Evolutionary conservation across 2,888 invertebrate genomes (phyloP).

Genomic region (Sminthurides aquaticus): DNA sequence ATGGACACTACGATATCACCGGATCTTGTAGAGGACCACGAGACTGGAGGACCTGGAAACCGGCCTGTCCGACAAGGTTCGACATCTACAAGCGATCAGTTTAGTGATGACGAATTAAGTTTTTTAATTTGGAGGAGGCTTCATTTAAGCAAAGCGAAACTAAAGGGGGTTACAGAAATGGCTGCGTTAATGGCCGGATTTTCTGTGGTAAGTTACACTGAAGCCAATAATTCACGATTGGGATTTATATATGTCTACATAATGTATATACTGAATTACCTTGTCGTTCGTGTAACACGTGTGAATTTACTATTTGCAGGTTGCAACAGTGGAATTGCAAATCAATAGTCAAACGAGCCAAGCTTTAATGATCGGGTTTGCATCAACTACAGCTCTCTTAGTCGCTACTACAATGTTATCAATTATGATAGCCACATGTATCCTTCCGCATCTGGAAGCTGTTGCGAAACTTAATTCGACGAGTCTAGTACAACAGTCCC

Average conservation of each 20-base stretch:
- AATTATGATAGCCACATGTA: conserved; percentile 41
- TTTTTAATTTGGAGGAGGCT: conserved; percentile 30
- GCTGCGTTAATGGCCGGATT: conserved; percentile 41
- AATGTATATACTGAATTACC: too few relatives aligned
- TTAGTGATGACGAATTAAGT: not conserved
- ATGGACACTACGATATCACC: too few relatives aligned
- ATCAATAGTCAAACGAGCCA: conserved; percentile 21
- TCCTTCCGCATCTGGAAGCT: conserved; percentile 39
- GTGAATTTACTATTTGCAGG: conserved; percentile 23
- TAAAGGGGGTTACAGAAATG: conserved; percentile 40
- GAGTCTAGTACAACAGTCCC: conserved; percentile 13
- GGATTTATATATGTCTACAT: too few relatives aligned
- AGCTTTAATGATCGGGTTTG: conserved; percentile 31
- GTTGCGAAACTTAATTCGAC: conserved; percentile 31
- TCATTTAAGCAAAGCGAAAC: conserved; percentile 40
- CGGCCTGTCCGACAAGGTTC: not conserved
- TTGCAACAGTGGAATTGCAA: conserved; percentile 41
- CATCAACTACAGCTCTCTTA: conserved; percentile 34
- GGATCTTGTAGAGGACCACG: too few relatives aligned
- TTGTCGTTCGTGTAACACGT: not conserved
- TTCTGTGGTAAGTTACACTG: conserved; percentile 37
- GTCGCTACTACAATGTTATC: conserved; percentile 37
- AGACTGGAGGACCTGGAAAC: not conserved
- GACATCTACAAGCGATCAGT: not conserved
- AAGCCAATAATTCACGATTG: too few relatives aligned